Conservation (phyloP, 2,797 vertebrate species). For the Picus viridis region DNA sequence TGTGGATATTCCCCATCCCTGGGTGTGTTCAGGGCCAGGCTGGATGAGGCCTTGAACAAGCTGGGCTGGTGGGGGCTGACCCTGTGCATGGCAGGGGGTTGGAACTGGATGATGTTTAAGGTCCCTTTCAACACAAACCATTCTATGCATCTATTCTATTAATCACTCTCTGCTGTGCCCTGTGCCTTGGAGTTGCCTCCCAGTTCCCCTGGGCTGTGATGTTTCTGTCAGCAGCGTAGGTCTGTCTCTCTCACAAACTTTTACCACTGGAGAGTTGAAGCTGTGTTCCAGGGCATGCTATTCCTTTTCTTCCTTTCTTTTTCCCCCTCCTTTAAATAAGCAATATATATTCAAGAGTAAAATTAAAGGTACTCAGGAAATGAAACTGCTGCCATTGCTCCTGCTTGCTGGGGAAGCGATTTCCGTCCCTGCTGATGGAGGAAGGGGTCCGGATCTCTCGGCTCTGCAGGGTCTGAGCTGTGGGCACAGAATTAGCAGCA, state of each 20-base stretch:
- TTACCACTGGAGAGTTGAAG: background rate
- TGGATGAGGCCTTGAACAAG: too few relatives aligned
- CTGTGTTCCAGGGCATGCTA: background rate
- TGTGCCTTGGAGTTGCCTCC: background rate
- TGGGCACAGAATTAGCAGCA: background rate
- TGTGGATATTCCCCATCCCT: too few relatives aligned
- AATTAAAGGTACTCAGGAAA: conserved; percentile 59
- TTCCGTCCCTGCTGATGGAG: background rate
- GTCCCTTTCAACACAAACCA: too few relatives aligned
- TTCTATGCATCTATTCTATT: too few relatives aligned
- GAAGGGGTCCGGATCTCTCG: background rate
- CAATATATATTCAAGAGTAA: conserved; percentile 66
- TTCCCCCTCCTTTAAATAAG: conserved; percentile 13
- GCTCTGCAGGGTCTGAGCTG: background rate
- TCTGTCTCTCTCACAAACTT: background rate
- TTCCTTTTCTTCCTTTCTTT: background rate
- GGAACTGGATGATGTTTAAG: too few relatives aligned
- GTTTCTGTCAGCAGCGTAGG: background rate
- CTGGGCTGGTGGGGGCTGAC: too few relatives aligned
- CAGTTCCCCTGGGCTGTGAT: background rate
- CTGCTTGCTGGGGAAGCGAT: background rate
- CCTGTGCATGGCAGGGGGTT: too few relatives aligned
- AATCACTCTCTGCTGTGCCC: background rate
- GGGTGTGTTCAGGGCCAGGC: too few relatives aligned
- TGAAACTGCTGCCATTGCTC: conserved; percentile 27